Conservation (phyloP, 2,113 vertebrate genomes). For the Rhynchomys soricoides region DNA sequence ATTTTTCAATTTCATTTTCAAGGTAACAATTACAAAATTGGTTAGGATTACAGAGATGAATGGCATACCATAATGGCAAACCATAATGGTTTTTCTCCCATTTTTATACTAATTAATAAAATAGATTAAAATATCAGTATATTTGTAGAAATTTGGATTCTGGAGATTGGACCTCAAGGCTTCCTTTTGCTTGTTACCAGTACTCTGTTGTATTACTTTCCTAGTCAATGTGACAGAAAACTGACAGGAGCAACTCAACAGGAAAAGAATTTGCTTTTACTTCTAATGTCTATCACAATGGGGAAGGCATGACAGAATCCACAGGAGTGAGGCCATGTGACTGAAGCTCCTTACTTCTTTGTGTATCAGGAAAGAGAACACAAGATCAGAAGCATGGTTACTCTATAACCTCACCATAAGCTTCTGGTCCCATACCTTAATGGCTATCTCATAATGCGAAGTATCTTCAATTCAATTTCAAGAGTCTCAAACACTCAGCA, state of each 20-base stretch:
- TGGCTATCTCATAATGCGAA: neutral
- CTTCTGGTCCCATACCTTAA: neutral
- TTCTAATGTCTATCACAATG: too few relatives aligned
- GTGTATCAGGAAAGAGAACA: neutral
- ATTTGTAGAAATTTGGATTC: neutral
- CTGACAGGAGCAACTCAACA: neutral
- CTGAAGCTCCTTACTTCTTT: neutral
- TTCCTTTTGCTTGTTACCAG: neutral
- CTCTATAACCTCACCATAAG: neutral
- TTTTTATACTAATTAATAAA: neutral
- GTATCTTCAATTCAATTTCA: neutral
- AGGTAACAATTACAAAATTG: neutral
- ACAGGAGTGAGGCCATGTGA: neutral
- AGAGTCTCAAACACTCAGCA: neutral
- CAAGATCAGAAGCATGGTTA: neutral
- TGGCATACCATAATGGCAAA: too few relatives aligned
- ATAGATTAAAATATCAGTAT: neutral
- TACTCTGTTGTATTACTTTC: too few relatives aligned
- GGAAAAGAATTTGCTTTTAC: neutral
- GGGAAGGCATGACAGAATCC: neutral
- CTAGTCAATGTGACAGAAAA: neutral
- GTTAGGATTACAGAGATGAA: neutral
- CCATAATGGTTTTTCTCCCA: neutral
- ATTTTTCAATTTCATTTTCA: neutral
- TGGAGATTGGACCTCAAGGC: neutral